Evolutionary conservation across 2,113 vertebrate genomes (phyloP).

Genomic region (Lota lota): DNA sequence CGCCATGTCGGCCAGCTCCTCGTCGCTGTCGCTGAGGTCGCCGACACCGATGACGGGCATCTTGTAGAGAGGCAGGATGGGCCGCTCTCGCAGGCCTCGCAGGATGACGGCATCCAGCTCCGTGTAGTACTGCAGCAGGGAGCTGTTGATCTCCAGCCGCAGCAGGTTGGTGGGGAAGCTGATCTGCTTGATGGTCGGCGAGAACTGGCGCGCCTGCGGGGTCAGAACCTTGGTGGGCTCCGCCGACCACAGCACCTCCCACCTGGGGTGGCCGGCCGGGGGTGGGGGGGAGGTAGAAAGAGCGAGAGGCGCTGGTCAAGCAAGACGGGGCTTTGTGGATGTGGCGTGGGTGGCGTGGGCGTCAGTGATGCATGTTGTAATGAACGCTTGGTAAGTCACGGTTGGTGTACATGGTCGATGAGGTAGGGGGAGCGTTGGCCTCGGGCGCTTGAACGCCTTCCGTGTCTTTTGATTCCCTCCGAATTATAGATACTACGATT

Average conservation of each 20-base stretch:
- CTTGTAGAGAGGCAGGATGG: constrained; percentile 84
- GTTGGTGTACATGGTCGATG: no score
- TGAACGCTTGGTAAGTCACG: no score
- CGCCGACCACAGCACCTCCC: constrained; percentile 95
- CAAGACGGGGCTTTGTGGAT: background rate
- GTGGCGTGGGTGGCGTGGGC: background rate
- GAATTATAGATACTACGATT: no score
- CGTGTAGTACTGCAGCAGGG: constrained; percentile 93
- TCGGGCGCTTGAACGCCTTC: no score
- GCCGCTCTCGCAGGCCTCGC: constrained; percentile 87
- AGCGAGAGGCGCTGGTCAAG: constrained; percentile 18
- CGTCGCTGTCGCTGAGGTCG: constrained; percentile 89
- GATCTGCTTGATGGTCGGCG: constrained; percentile 90
- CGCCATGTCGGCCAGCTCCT: constrained; percentile 78
- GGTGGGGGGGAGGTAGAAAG: constrained; percentile 19
- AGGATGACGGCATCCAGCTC: constrained; percentile 95
- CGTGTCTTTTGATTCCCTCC: no score
- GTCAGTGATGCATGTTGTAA: no score
- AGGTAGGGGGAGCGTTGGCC: no score
- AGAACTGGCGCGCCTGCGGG: constrained; percentile 92
- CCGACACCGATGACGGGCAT: constrained; percentile 84
- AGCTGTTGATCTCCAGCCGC: constrained; percentile 94
- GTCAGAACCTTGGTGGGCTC: constrained; percentile 83
- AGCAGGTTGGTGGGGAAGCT: constrained; percentile 94
- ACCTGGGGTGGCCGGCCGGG: constrained; percentile 69